Conservation (phyloP, 2,888 invertebrate genomes). For the Cephonodes hylas region DNA sequence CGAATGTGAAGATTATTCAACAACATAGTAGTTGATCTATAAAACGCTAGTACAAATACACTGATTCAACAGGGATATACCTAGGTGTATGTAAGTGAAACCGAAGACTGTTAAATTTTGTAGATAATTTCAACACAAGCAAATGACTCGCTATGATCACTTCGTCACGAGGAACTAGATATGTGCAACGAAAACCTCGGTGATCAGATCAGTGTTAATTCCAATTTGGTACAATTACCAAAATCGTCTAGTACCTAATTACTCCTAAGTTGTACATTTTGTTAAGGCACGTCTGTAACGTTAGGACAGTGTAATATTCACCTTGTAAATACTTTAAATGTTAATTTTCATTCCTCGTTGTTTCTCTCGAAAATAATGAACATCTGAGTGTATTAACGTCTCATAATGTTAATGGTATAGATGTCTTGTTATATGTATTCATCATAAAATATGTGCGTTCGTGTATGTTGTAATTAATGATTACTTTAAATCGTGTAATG, state of each 20-base stretch:
- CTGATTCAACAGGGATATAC: conserved; percentile 76
- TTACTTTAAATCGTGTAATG: not conserved
- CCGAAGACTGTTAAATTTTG: conserved; percentile 77
- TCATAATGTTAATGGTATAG: conserved; percentile 26
- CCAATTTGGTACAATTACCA: conserved; percentile 71
- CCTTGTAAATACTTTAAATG: conserved; percentile 5
- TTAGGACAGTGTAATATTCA: conserved; percentile 6
- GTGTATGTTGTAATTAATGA: not conserved
- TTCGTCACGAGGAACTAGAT: conserved; percentile 41
- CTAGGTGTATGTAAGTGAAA: conserved; percentile 71
- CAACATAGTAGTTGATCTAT: conserved; percentile 53
- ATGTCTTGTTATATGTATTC: conserved; percentile 44
- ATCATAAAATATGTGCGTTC: not conserved
- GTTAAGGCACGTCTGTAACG: conserved; percentile 4
- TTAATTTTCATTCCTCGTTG: conserved; percentile 9
- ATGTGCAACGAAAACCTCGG: conserved; percentile 48
- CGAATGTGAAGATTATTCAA: conserved; percentile 35
- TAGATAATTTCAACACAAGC: conserved; percentile 67
- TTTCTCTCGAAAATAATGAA: not conserved
- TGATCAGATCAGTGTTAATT: conserved; percentile 66
- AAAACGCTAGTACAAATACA: conserved; percentile 76
- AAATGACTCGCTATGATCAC: conserved; percentile 46
- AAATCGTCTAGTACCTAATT: conserved; percentile 72
- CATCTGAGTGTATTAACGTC: not conserved
- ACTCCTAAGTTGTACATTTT: conserved; percentile 52